Evolutionary conservation across 1,140 invertebrate genomes (phyloP), one percentile per base, ranked within the genome.

Genomic region (Pachyrhynchus sulphureomaculatus): DNA sequence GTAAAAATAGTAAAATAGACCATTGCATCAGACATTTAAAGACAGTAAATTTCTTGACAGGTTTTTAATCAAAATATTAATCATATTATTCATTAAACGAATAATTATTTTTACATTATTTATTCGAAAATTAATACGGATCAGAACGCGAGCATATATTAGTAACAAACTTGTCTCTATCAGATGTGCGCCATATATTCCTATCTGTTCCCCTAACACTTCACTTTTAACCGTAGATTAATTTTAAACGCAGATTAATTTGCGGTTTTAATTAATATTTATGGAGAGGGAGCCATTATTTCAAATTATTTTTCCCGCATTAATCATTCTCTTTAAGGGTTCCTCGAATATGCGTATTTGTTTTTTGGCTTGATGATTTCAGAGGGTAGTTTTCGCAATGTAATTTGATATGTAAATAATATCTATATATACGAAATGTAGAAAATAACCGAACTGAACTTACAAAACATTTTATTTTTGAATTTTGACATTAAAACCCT

Each of bases 191-290:
- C 41, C 54, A 49, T 49, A 49, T 49, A 49, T 49, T 49, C 41
- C 18, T 45, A 15, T 44, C 23, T 44, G 2, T 3, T 44, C 39
- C 42, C 26, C 26, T 56, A 20, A n/a, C 52, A 15, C 51, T 41
- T 23, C 36, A 4, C 23, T 33, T 21, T 18, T 42, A 55, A 56
- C 29, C 54, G 20, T 15, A 36, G 54, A 56, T 56, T 56, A 56
- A 56, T 56, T 45, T 29, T 56, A 47, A 56, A 36, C 54, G 54
- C 29, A 56, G 54, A 56, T 56, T 56, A 56, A 56, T 56, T 56
- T 56, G 54, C 42, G 54, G 54, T 56, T 56, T 56, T 56, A 56
- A 56, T 56, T 56, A 56, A 45, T 56, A 56, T 56, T 56, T 56
- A 56, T 56, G 54, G 42, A 56, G 54, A 56, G 54, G 42, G 54